Percentiles rank a stretch among this genome's conserved stretches.
These are phyloP conservation scores for Empis livida DNA, from an alignment of 2,888 invertebrate genomes.

Conservation along the genomic window DNA sequence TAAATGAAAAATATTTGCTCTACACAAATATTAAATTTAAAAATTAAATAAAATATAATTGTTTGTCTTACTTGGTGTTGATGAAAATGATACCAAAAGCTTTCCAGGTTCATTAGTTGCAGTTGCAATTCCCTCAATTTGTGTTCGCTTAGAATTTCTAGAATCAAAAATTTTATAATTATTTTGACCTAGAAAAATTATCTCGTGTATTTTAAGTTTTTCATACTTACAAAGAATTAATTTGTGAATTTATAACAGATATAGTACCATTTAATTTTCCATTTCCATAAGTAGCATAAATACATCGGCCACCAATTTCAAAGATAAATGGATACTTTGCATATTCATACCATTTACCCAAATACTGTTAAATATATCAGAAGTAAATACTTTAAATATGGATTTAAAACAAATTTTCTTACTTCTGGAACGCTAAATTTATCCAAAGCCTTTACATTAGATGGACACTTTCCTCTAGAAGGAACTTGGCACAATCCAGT, in stretches of 20 bases:
- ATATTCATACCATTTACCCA: conserved; percentile 63
- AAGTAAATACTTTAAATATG: neutral
- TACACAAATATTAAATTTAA: conserved; percentile 4
- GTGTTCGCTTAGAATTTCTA: conserved; percentile 13
- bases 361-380: conserved; percentile 37
- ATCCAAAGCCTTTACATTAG: conserved; percentile 40
- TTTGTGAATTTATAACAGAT: conserved; percentile 37
- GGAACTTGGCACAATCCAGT: conserved; percentile 38
- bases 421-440: conserved; percentile 41
- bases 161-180: too few species aligned
- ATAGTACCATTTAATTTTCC: conserved; percentile 33
- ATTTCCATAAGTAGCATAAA: conserved; percentile 46
- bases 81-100: conserved; percentile 15
- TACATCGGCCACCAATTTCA: conserved; percentile 56
- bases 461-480: conserved; percentile 46
- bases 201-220: conserved; percentile 13
- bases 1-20: neutral
- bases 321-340: conserved; percentile 59
- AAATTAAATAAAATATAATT: conserved; percentile 5
- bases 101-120: conserved; percentile 14
- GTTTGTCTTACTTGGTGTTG: conserved; percentile 14
- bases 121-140: conserved; percentile 16
- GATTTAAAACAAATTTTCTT: neutral
- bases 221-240: conserved; percentile 35
- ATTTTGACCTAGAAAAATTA: too few species aligned